Evolutionary conservation across 2,113 vertebrate species (phyloP).

Genomic region (Cyrtonyx montezumae): DNA sequence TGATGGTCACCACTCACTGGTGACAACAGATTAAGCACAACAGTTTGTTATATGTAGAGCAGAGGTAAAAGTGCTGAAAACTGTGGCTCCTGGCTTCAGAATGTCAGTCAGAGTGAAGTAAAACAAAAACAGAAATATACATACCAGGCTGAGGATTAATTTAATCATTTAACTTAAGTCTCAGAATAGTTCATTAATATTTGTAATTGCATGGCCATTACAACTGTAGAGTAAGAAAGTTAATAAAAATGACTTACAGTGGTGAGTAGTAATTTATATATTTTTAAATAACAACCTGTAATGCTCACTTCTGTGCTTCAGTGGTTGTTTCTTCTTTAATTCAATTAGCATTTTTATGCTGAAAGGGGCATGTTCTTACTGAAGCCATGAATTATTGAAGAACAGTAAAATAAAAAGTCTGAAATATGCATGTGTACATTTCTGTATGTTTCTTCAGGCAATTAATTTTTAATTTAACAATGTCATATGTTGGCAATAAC

Average conservation of each 20-base stretch:
- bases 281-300: conserved; percentile 51
- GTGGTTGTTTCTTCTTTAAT: conserved; percentile 48
- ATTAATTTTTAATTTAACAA: conserved; percentile 67
- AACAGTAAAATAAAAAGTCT: conserved; percentile 43
- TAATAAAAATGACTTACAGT: conserved; percentile 53
- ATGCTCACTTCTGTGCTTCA: neutral
- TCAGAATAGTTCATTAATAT: neutral
- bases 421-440: neutral
- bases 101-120: neutral
- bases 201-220: neutral
- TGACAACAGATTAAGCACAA: neutral
- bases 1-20: neutral
- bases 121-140: neutral
- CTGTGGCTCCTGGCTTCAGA: neutral
- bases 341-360: conserved; percentile 64
- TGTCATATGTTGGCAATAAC: conserved; percentile 28
- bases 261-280: conserved; percentile 38
- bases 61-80: neutral
- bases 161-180: neutral
- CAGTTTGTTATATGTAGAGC: neutral
- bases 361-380: conserved; percentile 44
- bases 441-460: conserved; percentile 48
- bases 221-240: conserved; percentile 7
- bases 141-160: neutral
- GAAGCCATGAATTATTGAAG: conserved; percentile 54